A percentile compares a stretch with the other conserved stretches of the same genome.
phyloP scores from a whole-genome alignment of 2,888 invertebrate genomes.

The Julus scandinavius region DNA sequence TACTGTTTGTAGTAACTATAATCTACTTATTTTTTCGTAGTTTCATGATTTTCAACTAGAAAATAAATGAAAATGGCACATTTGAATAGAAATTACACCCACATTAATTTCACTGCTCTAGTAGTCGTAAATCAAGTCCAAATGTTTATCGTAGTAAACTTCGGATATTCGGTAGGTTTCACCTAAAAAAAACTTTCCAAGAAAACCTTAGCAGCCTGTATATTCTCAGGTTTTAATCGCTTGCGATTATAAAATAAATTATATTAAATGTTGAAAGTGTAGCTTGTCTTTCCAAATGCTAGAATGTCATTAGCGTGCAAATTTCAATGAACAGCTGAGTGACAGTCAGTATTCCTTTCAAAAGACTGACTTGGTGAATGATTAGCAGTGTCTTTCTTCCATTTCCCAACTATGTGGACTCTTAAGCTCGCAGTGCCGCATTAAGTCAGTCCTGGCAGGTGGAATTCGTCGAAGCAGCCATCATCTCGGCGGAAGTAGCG shows the following conservation, averaged over 20 bases:
- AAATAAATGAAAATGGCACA: too few species aligned
- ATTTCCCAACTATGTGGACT: neutral
- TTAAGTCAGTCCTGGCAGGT: neutral
- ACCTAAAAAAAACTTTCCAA: neutral
- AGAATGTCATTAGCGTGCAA: neutral
- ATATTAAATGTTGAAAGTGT: neutral
- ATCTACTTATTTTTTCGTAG: too few species aligned
- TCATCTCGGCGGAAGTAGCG: constrained; percentile 21
- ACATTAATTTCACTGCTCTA: too few species aligned
- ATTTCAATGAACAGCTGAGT: neutral
- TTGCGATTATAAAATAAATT: constrained; percentile 16
- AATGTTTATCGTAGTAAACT: too few species aligned
- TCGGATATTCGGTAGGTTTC: too few species aligned
- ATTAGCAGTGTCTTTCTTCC: too few species aligned
- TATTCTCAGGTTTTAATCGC: neutral
- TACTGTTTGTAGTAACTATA: too few species aligned
- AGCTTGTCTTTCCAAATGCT: neutral
- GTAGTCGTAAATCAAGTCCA: too few species aligned
- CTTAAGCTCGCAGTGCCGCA: neutral
- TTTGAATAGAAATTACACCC: too few species aligned
- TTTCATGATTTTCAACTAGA: too few species aligned
- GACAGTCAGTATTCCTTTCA: neutral
- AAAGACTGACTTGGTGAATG: neutral
- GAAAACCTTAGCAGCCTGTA: neutral
- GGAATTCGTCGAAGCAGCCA: constrained; percentile 13